Base-by-base conservation (phyloP, 2,797 vertebrate species). In the Anabacerthia variegaticeps region DNA sequence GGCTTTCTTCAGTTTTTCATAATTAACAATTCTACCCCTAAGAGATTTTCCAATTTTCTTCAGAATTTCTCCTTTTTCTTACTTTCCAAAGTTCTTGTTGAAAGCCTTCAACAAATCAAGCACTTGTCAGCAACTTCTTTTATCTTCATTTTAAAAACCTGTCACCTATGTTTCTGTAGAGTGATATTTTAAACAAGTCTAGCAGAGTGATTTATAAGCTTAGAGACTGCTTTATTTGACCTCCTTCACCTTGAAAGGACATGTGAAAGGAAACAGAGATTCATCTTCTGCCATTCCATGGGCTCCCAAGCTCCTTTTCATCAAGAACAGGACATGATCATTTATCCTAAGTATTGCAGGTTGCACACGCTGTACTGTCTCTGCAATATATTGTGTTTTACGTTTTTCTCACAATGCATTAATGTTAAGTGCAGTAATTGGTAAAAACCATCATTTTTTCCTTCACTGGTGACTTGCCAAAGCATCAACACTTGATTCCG, bases 211-310 rank as follows among this genome's bases (percentile, higher is more conserved):
- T 95, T 96, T 93, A 96, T 94, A 84, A 79, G 71, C 71, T 90
- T 61, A 85, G 56, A 71, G 80, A 67, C 49, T 76, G 48, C 52
- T 94, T 96, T 84, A 67, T 95, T 91, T 95, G 94, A 96, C 89
- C 93, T 95, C 34, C 69, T 92, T 92, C 95, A 95, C 89, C 94
- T 97, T 96, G 92, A 95, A 93, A 96, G 83, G 89, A 94, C 89
- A 90, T 26, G 54, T 51, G 84, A 94, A 93, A 95, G 49, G 88
- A 95, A 97, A 92, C 61, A 92, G 73, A 93, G 36, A 93, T 95
- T 92, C 87, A 95, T 94, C 91, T 94, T 86, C 71, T 93, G 77
- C 49, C 48, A 63, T 76, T 91, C 55, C 77, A 61, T 61, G 56
- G 44, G 44, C 44, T 96, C 51, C 14, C 28, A 73, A 85, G 27